Percentiles rank a stretch among this genome's conserved stretches.
phyloP scores from a whole-genome alignment of 2,797 vertebrate genomes.

The Vipera latastei region DNA sequence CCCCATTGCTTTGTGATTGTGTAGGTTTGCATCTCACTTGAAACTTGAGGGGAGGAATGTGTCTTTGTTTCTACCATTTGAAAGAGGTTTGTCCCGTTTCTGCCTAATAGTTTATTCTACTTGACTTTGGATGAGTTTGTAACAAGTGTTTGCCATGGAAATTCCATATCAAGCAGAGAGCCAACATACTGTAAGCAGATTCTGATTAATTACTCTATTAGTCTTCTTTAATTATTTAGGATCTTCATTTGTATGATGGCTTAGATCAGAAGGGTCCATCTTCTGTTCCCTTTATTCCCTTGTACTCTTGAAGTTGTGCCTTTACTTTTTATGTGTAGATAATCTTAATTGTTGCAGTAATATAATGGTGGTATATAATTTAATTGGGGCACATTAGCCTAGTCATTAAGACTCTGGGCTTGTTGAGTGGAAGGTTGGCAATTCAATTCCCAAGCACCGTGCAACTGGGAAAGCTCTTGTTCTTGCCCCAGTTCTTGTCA shows the following conservation, averaged over 20 bases:
- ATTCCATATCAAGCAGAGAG: no score
- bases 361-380: neutral
- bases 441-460: no score
- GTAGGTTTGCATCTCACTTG: neutral
- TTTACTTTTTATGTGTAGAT: neutral
- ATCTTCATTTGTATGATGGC: neutral
- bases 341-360: neutral
- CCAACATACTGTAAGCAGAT: neutral
- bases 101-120: neutral
- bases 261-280: neutral
- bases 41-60: neutral
- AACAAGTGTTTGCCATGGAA: neutral
- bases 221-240: neutral
- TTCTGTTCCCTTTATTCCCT: neutral
- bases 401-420: no score
- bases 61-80: neutral
- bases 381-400: neutral
- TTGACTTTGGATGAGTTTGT: neutral
- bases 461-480: no score
- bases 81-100: neutral
- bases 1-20: neutral
- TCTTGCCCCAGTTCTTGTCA: no score
- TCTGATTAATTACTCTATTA: neutral
- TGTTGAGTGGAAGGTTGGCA: no score
- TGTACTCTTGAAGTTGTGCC: neutral